Conservation (phyloP, 1,140 invertebrate species). For the Ephestia elutella region DNA sequence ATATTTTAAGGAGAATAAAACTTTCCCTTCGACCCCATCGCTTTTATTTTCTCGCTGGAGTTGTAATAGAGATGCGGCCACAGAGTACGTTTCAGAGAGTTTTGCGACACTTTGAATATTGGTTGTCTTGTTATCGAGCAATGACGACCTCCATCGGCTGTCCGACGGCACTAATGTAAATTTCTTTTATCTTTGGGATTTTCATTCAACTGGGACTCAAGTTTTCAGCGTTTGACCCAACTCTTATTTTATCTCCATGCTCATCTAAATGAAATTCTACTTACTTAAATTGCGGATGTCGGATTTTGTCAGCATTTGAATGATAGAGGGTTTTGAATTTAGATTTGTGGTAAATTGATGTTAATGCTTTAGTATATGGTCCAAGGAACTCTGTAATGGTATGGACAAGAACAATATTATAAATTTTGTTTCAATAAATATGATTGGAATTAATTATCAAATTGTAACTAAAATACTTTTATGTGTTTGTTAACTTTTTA, state of each 20-base stretch:
- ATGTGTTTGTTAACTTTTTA: too few species aligned
- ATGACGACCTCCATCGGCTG: slow-evolving; percentile 31
- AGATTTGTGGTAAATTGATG: neutral
- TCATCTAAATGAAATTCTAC: slow-evolving; percentile 1
- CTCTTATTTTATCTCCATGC: slow-evolving; percentile 12
- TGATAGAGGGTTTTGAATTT: neutral
- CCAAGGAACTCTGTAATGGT: too few species aligned
- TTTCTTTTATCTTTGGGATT: slow-evolving; percentile 29
- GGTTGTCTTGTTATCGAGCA: slow-evolving; percentile 43
- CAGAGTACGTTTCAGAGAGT: slow-evolving; percentile 17
- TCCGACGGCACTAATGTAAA: slow-evolving; percentile 25
- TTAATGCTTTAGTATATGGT: neutral
- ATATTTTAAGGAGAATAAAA: slow-evolving; percentile 73
- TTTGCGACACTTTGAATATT: slow-evolving; percentile 35
- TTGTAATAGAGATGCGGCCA: slow-evolving; percentile 33
- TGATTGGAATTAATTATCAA: too few species aligned
- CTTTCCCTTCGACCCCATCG: slow-evolving; percentile 52
- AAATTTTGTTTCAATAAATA: too few species aligned
- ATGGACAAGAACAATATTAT: too few species aligned
- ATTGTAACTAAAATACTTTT: too few species aligned
- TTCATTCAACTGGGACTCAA: slow-evolving; percentile 35
- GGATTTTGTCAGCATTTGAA: slow-evolving; percentile 1
- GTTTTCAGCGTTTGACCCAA: slow-evolving; percentile 19
- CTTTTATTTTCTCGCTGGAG: slow-evolving; percentile 53
- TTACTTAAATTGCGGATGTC: slow-evolving; percentile 2